A percentile compares a stretch with the other conserved stretches of the same genome.
phyloP scores from a whole-genome alignment of 2,888 invertebrate genomes.

The Eristalis pertinax region DNA sequence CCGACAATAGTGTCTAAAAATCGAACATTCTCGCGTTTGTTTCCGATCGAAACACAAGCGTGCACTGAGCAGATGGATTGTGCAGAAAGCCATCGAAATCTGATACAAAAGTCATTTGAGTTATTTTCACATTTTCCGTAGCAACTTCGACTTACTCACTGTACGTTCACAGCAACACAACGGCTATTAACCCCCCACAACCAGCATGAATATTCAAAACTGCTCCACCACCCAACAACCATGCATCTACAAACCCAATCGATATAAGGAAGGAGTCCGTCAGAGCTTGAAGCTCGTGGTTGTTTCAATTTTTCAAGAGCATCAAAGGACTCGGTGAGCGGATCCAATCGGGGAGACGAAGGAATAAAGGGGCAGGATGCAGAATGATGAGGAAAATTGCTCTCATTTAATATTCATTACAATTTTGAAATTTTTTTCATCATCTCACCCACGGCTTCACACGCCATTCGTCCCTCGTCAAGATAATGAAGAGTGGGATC shows the following conservation, averaged over 20 bases:
- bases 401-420: slow-evolving; percentile 38
- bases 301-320: not conserved
- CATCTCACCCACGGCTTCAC: slow-evolving; percentile 1
- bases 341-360: not conserved
- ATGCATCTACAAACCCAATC: not conserved
- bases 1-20: too few relatives aligned
- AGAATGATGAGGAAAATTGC: slow-evolving; percentile 3
- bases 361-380: not conserved
- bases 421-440: slow-evolving; percentile 15
- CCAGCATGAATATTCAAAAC: not conserved
- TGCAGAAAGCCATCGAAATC: too few relatives aligned
- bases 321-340: too few relatives aligned
- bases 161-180: not conserved
- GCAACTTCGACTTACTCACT: too few relatives aligned
- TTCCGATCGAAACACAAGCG: too few relatives aligned
- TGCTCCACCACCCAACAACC: not conserved
- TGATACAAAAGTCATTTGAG: too few relatives aligned
- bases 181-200: not conserved
- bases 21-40: too few relatives aligned
- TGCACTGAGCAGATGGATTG: too few relatives aligned
- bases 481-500: slow-evolving; percentile 26
- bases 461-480: not conserved
- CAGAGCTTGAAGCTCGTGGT: not conserved
- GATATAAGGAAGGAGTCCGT: not conserved
- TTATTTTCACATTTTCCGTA: too few relatives aligned